These are phyloP conservation scores for Onychomys leucogaster DNA, from an alignment of 2,797 vertebrate genomes.

Conservation along the genomic window DNA sequence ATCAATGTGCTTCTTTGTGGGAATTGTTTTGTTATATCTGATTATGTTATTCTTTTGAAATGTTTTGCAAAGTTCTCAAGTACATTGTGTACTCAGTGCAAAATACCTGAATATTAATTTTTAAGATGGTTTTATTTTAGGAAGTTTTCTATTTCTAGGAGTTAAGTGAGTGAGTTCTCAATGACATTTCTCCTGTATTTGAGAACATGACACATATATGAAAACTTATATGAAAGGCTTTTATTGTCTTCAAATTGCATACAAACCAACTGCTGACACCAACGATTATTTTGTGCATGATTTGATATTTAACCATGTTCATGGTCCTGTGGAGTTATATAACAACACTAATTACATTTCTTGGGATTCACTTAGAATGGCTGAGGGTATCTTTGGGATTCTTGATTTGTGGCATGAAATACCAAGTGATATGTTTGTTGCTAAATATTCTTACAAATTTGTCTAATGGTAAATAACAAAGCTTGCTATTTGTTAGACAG, in stretches of 20 bases:
- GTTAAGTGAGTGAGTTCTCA: constrained; percentile 37
- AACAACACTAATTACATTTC: not conserved
- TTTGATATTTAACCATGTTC: not conserved
- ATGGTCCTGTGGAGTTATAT: constrained; percentile 44
- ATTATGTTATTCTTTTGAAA: constrained; percentile 49
- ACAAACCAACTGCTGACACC: not conserved
- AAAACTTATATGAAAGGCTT: not conserved
- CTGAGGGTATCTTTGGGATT: constrained; percentile 67
- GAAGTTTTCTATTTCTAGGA: constrained; percentile 5
- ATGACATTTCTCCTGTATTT: constrained; percentile 33
- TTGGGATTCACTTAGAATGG: constrained; percentile 27
- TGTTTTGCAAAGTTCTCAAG: constrained; percentile 29
- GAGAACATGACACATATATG: not conserved
- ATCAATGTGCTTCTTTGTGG: constrained; percentile 16
- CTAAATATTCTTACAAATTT: constrained; percentile 42
- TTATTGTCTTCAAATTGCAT: constrained; percentile 31
- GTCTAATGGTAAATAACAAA: constrained; percentile 66
- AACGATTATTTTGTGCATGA: not conserved
- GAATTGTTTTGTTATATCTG: constrained; percentile 45
- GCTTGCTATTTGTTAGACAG: constrained; percentile 43
- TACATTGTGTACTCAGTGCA: constrained; percentile 32
- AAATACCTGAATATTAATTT: constrained; percentile 50
- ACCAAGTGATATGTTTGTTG: constrained; percentile 39
- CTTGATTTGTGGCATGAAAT: constrained; percentile 65
- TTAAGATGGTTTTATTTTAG: constrained; percentile 56